These are phyloP conservation scores for Cataglyphis hispanica DNA, from an alignment of 1,140 invertebrate genomes.

Conservation along the genomic window DNA sequence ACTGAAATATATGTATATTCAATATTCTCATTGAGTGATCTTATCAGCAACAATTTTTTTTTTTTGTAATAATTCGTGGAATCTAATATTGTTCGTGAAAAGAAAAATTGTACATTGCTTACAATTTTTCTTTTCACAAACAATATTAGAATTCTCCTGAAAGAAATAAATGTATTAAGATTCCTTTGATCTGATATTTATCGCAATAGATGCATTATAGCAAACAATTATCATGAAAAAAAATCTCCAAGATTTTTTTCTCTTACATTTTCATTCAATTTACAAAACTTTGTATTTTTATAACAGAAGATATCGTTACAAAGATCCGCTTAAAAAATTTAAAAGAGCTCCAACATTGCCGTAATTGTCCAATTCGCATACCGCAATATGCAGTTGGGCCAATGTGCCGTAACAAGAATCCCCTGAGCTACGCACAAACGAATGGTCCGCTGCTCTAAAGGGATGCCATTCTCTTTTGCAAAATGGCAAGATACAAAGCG, in stretches of 20 bases:
- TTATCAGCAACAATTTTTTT: neutral
- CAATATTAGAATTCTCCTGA: no score
- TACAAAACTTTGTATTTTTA: neutral
- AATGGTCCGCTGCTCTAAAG: constrained; percentile 23
- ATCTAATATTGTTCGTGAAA: neutral
- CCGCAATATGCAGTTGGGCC: constrained; percentile 16
- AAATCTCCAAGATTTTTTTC: neutral
- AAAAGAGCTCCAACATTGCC: neutral
- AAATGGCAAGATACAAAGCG: constrained; percentile 44
- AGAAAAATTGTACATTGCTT: neutral
- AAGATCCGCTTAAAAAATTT: constrained; percentile 7
- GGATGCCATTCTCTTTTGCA: constrained; percentile 45
- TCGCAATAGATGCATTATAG: neutral
- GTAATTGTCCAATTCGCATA: constrained; percentile 24
- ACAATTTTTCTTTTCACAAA: no score
- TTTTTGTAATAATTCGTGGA: neutral
- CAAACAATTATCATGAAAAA: neutral
- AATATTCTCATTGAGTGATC: neutral
- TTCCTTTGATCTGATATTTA: neutral
- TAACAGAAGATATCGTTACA: neutral
- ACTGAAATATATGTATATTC: neutral
- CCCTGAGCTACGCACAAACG: neutral
- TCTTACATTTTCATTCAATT: neutral
- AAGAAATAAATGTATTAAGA: no score
- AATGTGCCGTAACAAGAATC: constrained; percentile 24